A percentile compares a stretch with the other conserved stretches of the same genome.
phyloP scores from a whole-genome alignment of 2,113 vertebrate species.

The Psephotus haematonotus region DNA sequence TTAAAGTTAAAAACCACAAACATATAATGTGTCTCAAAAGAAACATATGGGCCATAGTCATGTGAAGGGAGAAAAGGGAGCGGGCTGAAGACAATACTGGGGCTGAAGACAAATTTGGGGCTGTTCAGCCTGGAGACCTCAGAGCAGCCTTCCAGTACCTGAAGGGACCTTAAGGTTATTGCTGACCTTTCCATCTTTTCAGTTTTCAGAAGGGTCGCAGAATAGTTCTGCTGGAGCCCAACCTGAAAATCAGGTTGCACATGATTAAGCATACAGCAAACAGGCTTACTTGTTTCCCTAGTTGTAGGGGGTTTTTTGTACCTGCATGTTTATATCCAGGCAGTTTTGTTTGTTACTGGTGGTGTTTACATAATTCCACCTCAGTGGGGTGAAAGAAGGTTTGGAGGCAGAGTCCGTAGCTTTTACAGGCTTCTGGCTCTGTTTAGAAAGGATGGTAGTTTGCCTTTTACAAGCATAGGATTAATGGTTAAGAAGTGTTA shows the following conservation, averaged over 20 bases:
- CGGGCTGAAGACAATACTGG: no score
- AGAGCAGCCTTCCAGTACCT: no score
- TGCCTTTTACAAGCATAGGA: not conserved
- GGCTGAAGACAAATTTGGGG: no score
- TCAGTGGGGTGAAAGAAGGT: not conserved
- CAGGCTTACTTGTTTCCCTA: not conserved
- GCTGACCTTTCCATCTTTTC: not conserved
- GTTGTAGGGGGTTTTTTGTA: not conserved
- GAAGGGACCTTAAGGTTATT: not conserved
- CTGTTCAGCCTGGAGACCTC: no score
- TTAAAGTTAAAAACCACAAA: not conserved
- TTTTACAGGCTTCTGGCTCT: not conserved
- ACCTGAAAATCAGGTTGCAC: not conserved
- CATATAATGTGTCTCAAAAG: not conserved
- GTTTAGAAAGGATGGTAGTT: not conserved
- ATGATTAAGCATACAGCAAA: not conserved
- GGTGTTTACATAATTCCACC: not conserved
- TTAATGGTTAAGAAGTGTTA: not conserved
- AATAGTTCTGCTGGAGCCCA: not conserved
- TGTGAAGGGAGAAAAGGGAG: not conserved
- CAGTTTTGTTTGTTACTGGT: not conserved
- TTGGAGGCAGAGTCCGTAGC: not conserved
- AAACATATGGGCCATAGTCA: not conserved
- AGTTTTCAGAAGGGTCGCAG: not conserved
- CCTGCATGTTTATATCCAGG: not conserved